Percentiles rank a stretch among this genome's conserved stretches.
Evolutionary conservation across 1,140 invertebrate species (phyloP).

Genomic region (Trichonephila inaurata): DNA sequence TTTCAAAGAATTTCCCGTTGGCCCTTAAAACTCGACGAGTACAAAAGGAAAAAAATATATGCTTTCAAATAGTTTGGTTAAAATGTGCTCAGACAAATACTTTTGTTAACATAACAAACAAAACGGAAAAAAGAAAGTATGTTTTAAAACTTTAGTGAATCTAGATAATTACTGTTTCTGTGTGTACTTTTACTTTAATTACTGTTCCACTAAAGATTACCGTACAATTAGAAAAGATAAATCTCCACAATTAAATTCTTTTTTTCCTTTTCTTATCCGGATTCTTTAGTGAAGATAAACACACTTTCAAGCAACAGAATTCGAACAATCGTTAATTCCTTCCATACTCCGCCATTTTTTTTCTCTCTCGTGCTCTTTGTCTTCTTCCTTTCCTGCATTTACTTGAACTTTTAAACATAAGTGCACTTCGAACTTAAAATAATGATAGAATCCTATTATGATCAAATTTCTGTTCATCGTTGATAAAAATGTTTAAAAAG

Average conservation of each 20-base stretch:
- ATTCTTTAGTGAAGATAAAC: conserved; percentile 26
- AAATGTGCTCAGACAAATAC: conserved; percentile 8
- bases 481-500: background rate
- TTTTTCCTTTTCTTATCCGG: background rate
- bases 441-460: background rate
- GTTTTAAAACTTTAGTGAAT: conserved; percentile 18
- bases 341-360: background rate
- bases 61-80: background rate
- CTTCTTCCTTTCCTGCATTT: background rate
- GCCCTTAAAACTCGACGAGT: background rate
- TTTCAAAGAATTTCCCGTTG: background rate
- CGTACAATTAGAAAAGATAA: conserved; percentile 18
- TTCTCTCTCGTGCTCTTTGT: background rate
- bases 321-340: conserved; percentile 13
- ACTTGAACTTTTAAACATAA: background rate
- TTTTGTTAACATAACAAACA: background rate
- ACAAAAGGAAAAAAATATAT: background rate
- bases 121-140: background rate
- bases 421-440: background rate
- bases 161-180: conserved; percentile 16
- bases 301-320: conserved; percentile 13
- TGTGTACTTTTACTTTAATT: conserved; percentile 28
- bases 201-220: background rate
- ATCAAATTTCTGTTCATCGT: background rate
- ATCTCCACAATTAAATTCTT: conserved; percentile 28